Conservation (phyloP, 2,888 invertebrate genomes). For the Uropetala carovei region DNA sequence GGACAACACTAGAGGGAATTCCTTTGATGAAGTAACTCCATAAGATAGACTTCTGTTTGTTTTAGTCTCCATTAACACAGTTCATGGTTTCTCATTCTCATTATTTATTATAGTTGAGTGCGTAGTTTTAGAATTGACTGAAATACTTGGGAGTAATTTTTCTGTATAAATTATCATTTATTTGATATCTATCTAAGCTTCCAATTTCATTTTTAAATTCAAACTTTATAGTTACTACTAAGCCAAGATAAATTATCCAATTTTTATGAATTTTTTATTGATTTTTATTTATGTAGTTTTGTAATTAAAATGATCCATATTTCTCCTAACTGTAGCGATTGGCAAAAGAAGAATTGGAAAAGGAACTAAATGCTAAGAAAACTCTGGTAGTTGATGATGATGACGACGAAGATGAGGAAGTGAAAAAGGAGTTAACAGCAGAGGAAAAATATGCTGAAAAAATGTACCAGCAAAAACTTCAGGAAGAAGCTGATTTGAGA, state of each 20-base stretch:
- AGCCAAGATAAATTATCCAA: not conserved
- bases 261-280: not conserved
- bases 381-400: not conserved
- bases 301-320: no score
- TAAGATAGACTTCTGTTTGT: no score
- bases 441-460: constrained; percentile 88
- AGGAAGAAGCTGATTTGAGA: constrained; percentile 91
- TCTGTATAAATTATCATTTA: no score
- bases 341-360: constrained; percentile 48
- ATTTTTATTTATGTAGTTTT: not conserved
- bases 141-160: no score
- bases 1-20: no score
- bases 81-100: no score
- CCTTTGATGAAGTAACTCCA: no score
- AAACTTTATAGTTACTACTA: not conserved
- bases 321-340: constrained; percentile 2
- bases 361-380: constrained; percentile 36
- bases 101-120: no score
- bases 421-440: constrained; percentile 85
- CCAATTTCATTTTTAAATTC: no score
- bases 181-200: no score
- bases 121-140: no score
- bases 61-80: no score
- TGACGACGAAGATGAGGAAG: constrained; percentile 78
- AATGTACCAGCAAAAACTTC: constrained; percentile 86